phyloP scores from a whole-genome alignment of 2,797 vertebrate species.

The Rhabdomys pumilio region DNA sequence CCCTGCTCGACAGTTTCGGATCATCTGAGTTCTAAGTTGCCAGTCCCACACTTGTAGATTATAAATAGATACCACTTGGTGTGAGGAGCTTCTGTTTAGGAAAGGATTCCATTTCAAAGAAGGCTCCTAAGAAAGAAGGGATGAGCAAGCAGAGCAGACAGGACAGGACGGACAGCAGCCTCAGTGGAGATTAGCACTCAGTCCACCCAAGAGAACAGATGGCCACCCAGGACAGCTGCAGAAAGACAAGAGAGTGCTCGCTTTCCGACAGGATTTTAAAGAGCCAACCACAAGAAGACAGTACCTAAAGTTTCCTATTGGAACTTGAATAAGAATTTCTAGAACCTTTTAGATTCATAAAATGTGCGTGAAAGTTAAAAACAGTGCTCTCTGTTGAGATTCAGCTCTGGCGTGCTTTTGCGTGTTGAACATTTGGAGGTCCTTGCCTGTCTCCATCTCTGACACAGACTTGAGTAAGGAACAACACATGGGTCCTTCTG shows the following conservation, averaged over 20 bases:
- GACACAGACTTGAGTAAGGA: neutral
- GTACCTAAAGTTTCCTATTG: neutral
- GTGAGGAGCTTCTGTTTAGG: constrained; percentile 47
- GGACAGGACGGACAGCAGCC: neutral
- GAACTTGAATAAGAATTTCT: neutral
- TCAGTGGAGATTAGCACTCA: constrained; percentile 34
- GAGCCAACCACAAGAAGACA: neutral
- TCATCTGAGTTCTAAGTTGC: constrained; percentile 22
- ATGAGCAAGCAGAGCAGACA: constrained; percentile 46
- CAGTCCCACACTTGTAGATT: constrained; percentile 56
- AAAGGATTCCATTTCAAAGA: constrained; percentile 76
- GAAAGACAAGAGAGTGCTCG: neutral
- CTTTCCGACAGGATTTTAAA: constrained; percentile 56
- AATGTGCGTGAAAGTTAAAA: neutral
- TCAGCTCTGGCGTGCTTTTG: neutral
- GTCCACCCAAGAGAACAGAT: constrained; percentile 70
- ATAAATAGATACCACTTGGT: constrained; percentile 71
- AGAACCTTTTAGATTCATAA: constrained; percentile 41
- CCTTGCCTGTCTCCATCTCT: neutral
- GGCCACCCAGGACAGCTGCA: constrained; percentile 72
- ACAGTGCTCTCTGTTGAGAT: neutral
- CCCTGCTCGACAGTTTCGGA: neutral
- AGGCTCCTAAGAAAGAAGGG: constrained; percentile 50
- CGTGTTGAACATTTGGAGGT: neutral
- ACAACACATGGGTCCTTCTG: neutral